Evolutionary conservation across 2,113 vertebrate genomes (phyloP).

Genomic region (Halcyon malimbica): DNA sequence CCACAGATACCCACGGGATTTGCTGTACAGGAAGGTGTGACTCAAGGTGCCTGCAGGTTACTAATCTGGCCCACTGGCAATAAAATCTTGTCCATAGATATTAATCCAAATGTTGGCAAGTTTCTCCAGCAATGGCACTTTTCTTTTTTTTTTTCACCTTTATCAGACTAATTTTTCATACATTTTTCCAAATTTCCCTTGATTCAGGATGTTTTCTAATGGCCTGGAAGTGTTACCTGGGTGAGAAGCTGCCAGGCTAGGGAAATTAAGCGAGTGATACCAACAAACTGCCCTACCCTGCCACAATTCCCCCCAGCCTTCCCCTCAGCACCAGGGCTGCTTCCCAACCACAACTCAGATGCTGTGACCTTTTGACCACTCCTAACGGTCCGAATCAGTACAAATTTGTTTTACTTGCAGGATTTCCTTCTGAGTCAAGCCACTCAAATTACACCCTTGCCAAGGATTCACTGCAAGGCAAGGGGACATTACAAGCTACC

Average conservation of each 20-base stretch:
- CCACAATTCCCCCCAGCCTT: neutral
- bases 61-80: neutral
- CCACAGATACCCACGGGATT: neutral
- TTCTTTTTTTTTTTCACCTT: neutral
- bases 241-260: accelerated
- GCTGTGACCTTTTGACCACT: neutral
- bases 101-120: neutral
- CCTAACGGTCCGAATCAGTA: neutral
- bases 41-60: neutral
- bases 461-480: neutral
- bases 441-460: neutral
- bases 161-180: neutral
- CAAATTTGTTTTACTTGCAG: neutral
- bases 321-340: neutral
- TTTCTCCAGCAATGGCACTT: neutral
- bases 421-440: neutral
- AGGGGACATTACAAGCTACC: neutral
- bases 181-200: neutral
- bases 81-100: neutral
- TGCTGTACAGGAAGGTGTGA: neutral
- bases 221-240: neutral
- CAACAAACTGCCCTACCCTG: neutral
- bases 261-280: neutral
- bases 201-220: neutral
- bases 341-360: neutral